Conservation (phyloP, 2,113 vertebrate genomes). For the Sphyrna mokarran region DNA sequence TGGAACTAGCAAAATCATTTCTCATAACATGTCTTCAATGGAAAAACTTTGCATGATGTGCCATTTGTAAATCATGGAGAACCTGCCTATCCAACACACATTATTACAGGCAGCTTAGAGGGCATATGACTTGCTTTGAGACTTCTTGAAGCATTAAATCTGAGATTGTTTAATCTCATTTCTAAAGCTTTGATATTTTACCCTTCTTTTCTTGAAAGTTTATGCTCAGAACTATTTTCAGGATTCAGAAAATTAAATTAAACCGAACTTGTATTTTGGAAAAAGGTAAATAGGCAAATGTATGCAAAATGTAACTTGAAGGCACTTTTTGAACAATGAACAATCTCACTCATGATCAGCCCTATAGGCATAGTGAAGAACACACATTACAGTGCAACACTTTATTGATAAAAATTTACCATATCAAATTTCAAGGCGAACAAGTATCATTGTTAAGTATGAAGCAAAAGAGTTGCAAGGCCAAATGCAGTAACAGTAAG, state of each 20-base stretch:
- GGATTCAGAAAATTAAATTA: not conserved
- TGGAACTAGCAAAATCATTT: not conserved
- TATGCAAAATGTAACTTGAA: not conserved
- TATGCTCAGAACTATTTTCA: not conserved
- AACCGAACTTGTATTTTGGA: not conserved
- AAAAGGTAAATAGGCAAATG: not conserved
- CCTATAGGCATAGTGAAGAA: not conserved
- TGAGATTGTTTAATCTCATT: not conserved
- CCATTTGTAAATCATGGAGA: not conserved
- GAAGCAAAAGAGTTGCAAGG: not conserved
- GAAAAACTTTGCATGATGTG: not conserved
- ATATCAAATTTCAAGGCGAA: not conserved
- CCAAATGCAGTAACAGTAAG: not conserved
- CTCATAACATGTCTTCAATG: not conserved
- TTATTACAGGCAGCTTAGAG: not conserved
- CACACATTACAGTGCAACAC: not conserved
- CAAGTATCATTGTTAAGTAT: not conserved
- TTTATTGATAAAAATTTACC: not conserved
- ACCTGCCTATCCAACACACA: not conserved
- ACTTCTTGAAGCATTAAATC: not conserved
- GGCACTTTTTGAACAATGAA: not conserved
- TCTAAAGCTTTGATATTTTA: not conserved
- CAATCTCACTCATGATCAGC: not conserved
- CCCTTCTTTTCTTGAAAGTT: not conserved
- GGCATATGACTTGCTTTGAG: not conserved